These are phyloP conservation scores for Electrona antarctica DNA, from an alignment of 2,113 vertebrate genomes.

Conservation along the genomic window DNA sequence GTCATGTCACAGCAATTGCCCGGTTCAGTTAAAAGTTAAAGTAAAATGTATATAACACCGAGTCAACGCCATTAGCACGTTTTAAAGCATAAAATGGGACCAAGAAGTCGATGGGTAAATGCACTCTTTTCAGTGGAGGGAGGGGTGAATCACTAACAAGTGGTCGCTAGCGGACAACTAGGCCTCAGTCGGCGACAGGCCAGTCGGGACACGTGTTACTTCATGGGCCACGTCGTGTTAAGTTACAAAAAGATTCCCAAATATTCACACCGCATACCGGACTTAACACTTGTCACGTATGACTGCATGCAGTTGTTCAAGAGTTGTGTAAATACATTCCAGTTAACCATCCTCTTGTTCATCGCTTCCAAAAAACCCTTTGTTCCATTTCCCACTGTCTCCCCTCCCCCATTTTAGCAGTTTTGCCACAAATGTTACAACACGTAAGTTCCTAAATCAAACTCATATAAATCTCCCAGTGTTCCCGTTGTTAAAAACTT, in stretches of 20 bases:
- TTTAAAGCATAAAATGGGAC: too few relatives aligned
- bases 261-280: conserved; percentile 35
- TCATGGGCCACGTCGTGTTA: conserved; percentile 68
- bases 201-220: conserved; percentile 78
- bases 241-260: conserved; percentile 62
- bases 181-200: conserved; percentile 71
- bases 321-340: conserved; percentile 9
- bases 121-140: too few relatives aligned
- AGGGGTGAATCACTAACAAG: too few relatives aligned
- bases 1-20: too few relatives aligned
- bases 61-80: too few relatives aligned
- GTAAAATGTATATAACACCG: too few relatives aligned
- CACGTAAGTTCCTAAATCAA: too few relatives aligned
- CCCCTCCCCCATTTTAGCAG: conserved; percentile 21
- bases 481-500: too few relatives aligned
- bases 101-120: too few relatives aligned
- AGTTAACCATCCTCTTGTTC: conserved; percentile 26
- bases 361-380: conserved; percentile 51
- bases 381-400: conserved; percentile 63
- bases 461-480: too few relatives aligned
- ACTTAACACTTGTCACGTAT: conserved; percentile 36
- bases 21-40: too few relatives aligned
- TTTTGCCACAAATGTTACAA: not conserved
- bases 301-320: conserved; percentile 12
- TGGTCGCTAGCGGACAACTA: conserved; percentile 20